phyloP scores from a whole-genome alignment of 2,113 vertebrate genomes.

The Petaurus breviceps region DNA sequence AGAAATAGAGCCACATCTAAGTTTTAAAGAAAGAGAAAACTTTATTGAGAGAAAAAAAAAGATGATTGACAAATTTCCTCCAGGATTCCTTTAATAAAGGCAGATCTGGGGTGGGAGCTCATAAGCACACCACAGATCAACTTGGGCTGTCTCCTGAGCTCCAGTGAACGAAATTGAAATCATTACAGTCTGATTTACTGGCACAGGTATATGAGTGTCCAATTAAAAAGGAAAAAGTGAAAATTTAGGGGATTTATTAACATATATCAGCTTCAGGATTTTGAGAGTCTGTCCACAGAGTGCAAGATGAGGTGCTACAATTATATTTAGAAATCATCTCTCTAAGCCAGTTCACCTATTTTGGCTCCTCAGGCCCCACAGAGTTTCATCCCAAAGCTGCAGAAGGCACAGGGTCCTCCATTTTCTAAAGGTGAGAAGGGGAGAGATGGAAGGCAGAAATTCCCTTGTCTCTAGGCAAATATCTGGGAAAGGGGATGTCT shows the following conservation, averaged over 20 bases:
- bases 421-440: neutral
- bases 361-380: neutral
- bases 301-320: conserved; percentile 9
- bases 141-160: conserved; percentile 25
- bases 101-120: conserved; percentile 31
- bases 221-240: conserved; percentile 56
- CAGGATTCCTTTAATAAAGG: conserved; percentile 67
- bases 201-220: conserved; percentile 26
- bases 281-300: conserved; percentile 15
- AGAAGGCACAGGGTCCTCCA: rapidly evolving
- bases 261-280: conserved; percentile 25
- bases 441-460: neutral
- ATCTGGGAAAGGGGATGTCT: neutral
- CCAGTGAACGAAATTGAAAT: conserved; percentile 50
- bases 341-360: neutral
- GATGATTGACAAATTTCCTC: conserved; percentile 58
- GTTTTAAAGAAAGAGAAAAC: conserved; percentile 61
- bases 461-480: neutral
- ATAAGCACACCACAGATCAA: conserved; percentile 35
- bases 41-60: conserved; percentile 55
- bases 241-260: conserved; percentile 55
- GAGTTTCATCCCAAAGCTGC: neutral
- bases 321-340: neutral
- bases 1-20: conserved; percentile 25
- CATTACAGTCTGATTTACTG: conserved; percentile 51